Evolutionary conservation across 2,113 vertebrate genomes (phyloP), one percentile per base, ranked within the genome.

Genomic region (Elephas maximus): DNA sequence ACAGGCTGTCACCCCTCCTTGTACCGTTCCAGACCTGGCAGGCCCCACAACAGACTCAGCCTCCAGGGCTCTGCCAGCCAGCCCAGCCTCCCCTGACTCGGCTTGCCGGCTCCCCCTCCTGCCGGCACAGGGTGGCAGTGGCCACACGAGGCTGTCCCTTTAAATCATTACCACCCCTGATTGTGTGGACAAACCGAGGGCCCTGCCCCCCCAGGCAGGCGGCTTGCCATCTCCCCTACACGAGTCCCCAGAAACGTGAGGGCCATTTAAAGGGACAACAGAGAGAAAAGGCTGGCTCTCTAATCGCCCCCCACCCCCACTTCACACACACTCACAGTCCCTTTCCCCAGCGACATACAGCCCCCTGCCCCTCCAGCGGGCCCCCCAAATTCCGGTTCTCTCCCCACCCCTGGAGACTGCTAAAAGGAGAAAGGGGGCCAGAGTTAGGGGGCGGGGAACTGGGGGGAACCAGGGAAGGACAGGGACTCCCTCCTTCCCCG

Each of bases 191-290:
- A 24, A 96, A 96, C 95, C 62, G 30, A 96, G 96, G 96, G 96
- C 96, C 96, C 97, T 96, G 93, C 96, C 96, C 97, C 97, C 97
- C 95, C 96, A 94, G 82, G 63, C 96, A 96, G 93, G 93, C 92
- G 8, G 89, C 86, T 94, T 44, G 93, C 93, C 83, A 96, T 95
- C 92, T 89, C 95, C 92, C 88, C 93, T 26, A 85, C 69, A 86
- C 0, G 37, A 95, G 88, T 95, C 95, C 97, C 94, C 84, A 96
- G 95, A 97, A 97, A 97, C 96, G 95, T 96, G 93, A 98, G 96
- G 95, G 83, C 94, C 96, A 80, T 98, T 98, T 98, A 98, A 98
- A 98, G 97, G 97, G 97, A 97, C 97, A 95, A 97, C 94, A 45
- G 95, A 95, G 76, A 97, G 57, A 97, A 48, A 91, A 53, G 92